Percentiles rank a stretch among this genome's conserved stretches.
Conservation (phyloP, 2,888 invertebrate genomes). For the Coenonympha glycerion region DNA sequence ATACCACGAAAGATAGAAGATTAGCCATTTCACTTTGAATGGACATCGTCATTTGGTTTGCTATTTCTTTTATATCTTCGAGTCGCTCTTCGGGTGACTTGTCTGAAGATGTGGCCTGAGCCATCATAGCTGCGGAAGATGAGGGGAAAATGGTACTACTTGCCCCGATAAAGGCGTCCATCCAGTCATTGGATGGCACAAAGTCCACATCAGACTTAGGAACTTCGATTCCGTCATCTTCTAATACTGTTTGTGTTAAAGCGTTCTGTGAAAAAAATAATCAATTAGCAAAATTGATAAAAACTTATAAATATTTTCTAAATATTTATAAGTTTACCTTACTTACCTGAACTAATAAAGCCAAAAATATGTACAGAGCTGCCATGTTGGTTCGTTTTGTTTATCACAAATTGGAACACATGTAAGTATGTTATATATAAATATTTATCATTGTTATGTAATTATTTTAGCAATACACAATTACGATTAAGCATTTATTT, state of each 20-base stretch:
- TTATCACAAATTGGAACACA: constrained; percentile 20
- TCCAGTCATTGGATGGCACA: constrained; percentile 45
- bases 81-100: constrained; percentile 60
- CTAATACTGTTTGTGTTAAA: constrained; percentile 38
- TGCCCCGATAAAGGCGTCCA: constrained; percentile 44
- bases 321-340: neutral
- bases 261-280: constrained; percentile 40
- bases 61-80: constrained; percentile 56
- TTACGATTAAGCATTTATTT: constrained; percentile 30
- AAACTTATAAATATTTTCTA: neutral
- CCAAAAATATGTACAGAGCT: constrained; percentile 49
- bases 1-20: constrained; percentile 49
- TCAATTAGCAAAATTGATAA: neutral
- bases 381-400: constrained; percentile 47
- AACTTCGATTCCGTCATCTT: constrained; percentile 33
- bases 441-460: constrained; percentile 39
- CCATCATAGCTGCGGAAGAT: constrained; percentile 53
- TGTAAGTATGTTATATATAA: constrained; percentile 50
- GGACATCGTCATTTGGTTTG: constrained; percentile 48
- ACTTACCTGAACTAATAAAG: constrained; percentile 57
- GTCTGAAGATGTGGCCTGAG: constrained; percentile 46
- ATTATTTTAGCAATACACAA: constrained; percentile 17
- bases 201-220: constrained; percentile 35
- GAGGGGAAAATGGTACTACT: constrained; percentile 40
- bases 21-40: constrained; percentile 59